A percentile compares a stretch with the other conserved stretches of the same genome.
These are phyloP conservation scores for Chionomys nivalis DNA, from an alignment of 2,113 vertebrate species.

Conservation along the genomic window DNA sequence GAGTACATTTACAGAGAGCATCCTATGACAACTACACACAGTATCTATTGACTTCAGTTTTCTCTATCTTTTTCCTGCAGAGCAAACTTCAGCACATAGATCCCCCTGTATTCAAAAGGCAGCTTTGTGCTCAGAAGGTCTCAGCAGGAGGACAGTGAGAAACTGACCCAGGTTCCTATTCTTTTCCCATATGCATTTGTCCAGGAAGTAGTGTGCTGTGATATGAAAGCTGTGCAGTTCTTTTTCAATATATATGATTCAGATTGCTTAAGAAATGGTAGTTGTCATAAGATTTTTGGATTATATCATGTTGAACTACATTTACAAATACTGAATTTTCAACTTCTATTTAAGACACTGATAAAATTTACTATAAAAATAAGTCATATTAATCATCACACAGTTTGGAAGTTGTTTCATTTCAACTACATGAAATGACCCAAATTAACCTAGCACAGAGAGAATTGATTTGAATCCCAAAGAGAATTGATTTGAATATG, in stretches of 20 bases:
- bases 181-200: slow-evolving; percentile 50
- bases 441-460: background rate
- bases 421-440: background rate
- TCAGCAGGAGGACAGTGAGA: slow-evolving; percentile 52
- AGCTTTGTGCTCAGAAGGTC: slow-evolving; percentile 53
- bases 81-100: slow-evolving; percentile 54
- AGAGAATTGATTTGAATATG: background rate
- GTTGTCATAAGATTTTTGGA: slow-evolving; percentile 28
- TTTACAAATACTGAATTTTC: background rate
- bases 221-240: background rate
- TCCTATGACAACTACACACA: background rate
- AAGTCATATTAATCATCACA: background rate
- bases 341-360: background rate
- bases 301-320: background rate
- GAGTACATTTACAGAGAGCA: slow-evolving; percentile 21
- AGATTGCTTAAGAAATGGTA: background rate
- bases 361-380: background rate
- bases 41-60: slow-evolving; percentile 49
- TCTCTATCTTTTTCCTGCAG: slow-evolving; percentile 19
- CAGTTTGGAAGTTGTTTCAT: background rate
- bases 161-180: background rate
- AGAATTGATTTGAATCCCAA: background rate
- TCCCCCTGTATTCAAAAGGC: slow-evolving; percentile 52
- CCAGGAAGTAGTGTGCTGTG: background rate
- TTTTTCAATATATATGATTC: too few relatives aligned